Base-by-base conservation (phyloP, 2,797 vertebrate species). In the Melanotaenia maccullochi region DNA sequence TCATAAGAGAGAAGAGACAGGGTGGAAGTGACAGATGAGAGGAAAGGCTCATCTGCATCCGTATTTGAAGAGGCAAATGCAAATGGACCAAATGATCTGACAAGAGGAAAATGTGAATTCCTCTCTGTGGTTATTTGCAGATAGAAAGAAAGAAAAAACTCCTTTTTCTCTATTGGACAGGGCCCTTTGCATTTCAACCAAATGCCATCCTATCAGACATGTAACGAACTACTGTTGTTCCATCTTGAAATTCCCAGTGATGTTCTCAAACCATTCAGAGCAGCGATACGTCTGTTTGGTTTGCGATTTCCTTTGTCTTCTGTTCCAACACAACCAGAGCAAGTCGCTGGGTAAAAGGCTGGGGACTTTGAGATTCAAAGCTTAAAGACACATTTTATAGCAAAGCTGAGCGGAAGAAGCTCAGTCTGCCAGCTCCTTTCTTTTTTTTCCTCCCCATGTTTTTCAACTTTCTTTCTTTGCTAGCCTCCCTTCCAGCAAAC, bases 11-110 rank as follows among this genome's bases (percentile, higher is more conserved):
- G 52, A 69, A 71, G 80, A 73, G 83, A 76, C 36, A 60, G 78
- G 70, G 75, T 57, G 79, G 70, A 68, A 65, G 83, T 6, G 62
- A 40, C 68, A 82, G 85, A 88, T 89, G 91, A 87, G 82, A 86
- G 84, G 78, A 87, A 83, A 89, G 68, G 87, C 86, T 90, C 83
- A 87, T 92, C 89, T 89, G 87, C 82, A 90, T 90, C 83, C 84
- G 76, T 78, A 87, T 90, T 90, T 90, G 85, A 91, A 87, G 90
- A 86, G 81, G 86, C 83, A 92, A 94, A 93, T 93, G 90, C 88
- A 93, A 94, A 93, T 93, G 90, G 89, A 81, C 90, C 90, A 92
- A 93, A 92, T 92, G 84, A 93, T 94, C 87, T 93, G 89, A 91
- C 84, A 82, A 89, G 87, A 89, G 78, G 88, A 86, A 92, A 90